phyloP scores from a whole-genome alignment of 2,888 invertebrate genomes.

The Listrodromus nycthemerus region DNA sequence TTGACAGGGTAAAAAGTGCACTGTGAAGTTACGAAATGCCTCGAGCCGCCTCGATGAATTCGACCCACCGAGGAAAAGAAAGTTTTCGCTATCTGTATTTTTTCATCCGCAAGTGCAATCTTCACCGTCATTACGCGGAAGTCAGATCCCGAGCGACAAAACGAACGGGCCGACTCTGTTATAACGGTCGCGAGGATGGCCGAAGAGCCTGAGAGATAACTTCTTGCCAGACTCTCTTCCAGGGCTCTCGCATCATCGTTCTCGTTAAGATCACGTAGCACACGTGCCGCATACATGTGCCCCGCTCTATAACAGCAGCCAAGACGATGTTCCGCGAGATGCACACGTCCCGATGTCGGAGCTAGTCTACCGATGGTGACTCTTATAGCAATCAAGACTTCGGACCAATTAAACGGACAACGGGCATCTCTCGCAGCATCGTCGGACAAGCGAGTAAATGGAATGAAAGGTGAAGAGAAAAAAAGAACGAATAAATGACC shows the following conservation, averaged over 20 bases:
- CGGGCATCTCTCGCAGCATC: constrained; percentile 16
- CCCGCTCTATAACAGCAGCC: constrained; percentile 1
- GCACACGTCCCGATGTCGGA: constrained; percentile 15
- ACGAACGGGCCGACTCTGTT: constrained; percentile 17
- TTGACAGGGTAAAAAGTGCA: too few species aligned
- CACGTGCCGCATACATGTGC: constrained; percentile 42
- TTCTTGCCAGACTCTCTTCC: not conserved
- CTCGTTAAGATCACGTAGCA: constrained; percentile 42
- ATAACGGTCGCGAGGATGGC: constrained; percentile 59
- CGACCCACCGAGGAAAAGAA: too few species aligned
- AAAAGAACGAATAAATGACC: constrained; percentile 4
- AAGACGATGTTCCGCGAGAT: constrained; percentile 36
- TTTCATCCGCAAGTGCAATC: not conserved
- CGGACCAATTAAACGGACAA: constrained; percentile 60
- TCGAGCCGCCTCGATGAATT: too few species aligned
- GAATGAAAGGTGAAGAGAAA: not conserved
- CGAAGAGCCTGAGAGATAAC: not conserved
- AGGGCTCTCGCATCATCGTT: constrained; percentile 12
- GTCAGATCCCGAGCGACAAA: not conserved
- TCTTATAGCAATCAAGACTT: constrained; percentile 59
- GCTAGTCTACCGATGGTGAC: constrained; percentile 22
- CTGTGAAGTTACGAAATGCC: too few species aligned
- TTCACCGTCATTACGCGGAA: not conserved
- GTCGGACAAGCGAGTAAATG: constrained; percentile 18
- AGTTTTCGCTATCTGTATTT: too few species aligned